Base-by-base conservation (phyloP, 2,888 invertebrate species). In the Xestoiulus laeticollis region DNA sequence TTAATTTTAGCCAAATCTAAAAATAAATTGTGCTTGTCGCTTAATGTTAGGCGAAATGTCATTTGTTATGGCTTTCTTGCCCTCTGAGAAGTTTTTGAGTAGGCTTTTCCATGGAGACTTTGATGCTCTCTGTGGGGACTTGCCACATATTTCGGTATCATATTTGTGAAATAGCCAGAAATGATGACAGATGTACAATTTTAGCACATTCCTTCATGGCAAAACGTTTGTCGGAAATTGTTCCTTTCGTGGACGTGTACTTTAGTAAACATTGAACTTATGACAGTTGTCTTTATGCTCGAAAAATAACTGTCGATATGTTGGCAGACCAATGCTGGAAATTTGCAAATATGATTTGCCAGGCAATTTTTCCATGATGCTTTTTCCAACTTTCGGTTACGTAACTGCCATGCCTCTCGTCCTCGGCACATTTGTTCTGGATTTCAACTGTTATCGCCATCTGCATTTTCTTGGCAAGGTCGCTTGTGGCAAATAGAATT, bases 1-100 rank as follows among this genome's bases (percentile, higher is more conserved):
- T 68, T 68, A 68, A 68, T 68, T 68, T 68, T 68, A 68, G 26
- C 26, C 68, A 12, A 68, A 68, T 68, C 68, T 68, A 68, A 68
- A 68, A 68, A 68, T 68, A 68, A 68, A 68, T 68, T 10, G 22
- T 12, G 68, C 68, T 1, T 68, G 68, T 26, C 68, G 26, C 68
- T 26, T 10, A 8, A 26, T 26, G 22, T 26, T 68, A 4, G 68
- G 26, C 68, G 68, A 68, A 68, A 68, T 68, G 26, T 68, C 68
- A 68, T 68, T 26, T 68, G 68, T 26, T 68, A 26, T 68, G 68
- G 26, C 68, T 68, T 68, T 26, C 68, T 68, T 68, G 68, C 68
- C 59, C 68, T 68, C 68, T 68, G 68, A 26, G 68, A 68, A 68
- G 26, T 68, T 26, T 26, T 10, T 22, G 5, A 26, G 68, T 59